These are phyloP conservation scores for Suillia variegata DNA, from an alignment of 2,888 invertebrate genomes.

Conservation along the genomic window DNA sequence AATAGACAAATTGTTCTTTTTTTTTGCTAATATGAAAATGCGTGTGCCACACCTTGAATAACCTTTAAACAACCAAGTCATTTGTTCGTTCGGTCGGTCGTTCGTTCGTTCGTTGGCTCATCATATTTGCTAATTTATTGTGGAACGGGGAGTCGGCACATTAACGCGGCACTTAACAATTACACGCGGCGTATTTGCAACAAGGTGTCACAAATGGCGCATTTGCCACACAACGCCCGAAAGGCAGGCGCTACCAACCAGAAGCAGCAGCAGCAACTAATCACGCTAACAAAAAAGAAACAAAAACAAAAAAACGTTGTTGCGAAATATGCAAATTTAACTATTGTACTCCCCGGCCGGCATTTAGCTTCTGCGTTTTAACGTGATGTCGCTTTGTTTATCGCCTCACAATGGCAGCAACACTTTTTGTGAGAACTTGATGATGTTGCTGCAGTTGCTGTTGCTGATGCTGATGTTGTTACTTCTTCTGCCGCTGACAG, in stretches of 20 bases:
- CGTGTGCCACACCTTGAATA: too few relatives aligned
- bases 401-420: neutral
- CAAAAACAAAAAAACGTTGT: too few relatives aligned
- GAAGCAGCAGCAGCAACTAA: too few relatives aligned
- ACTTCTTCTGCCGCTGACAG: neutral
- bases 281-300: too few relatives aligned
- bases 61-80: too few relatives aligned
- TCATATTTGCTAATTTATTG: too few relatives aligned
- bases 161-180: neutral
- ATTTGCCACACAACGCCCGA: neutral
- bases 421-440: neutral
- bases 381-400: neutral
- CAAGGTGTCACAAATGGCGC: neutral
- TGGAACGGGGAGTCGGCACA: neutral
- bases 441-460: neutral
- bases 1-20: too few relatives aligned
- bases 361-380: neutral
- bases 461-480: neutral
- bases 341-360: neutral
- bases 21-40: too few relatives aligned
- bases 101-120: too few relatives aligned
- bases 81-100: too few relatives aligned
- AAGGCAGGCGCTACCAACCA: too few relatives aligned
- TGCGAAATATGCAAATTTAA: slow-evolving; percentile 1
- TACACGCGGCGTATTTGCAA: neutral